Evolutionary conservation across 2,888 invertebrate genomes (phyloP).

Genomic region (Dione juno): DNA sequence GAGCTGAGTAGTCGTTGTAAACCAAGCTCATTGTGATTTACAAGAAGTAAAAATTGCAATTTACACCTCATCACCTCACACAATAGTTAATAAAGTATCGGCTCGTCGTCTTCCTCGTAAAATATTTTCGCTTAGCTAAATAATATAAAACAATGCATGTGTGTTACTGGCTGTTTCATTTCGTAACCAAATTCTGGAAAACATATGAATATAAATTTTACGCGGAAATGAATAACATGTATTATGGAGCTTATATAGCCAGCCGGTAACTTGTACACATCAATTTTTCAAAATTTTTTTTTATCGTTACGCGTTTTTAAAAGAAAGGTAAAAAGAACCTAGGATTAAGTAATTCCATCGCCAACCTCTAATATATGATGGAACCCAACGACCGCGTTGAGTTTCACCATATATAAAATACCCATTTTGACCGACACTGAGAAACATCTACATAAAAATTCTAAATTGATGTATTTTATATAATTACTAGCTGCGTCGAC

Average conservation of each 20-base stretch:
- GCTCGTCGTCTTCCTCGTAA: not conserved
- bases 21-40: not conserved
- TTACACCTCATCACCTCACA: not conserved
- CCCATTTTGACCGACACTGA: no score
- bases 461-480: no score
- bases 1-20: not conserved
- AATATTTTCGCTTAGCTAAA: not conserved
- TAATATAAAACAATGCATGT: not conserved
- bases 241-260: not conserved
- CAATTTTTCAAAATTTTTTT: no score
- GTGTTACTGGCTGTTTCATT: not conserved
- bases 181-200: constrained; percentile 1
- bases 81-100: not conserved
- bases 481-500: no score
- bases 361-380: no score
- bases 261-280: no score
- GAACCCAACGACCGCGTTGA: no score
- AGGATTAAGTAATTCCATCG: no score
- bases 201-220: not conserved
- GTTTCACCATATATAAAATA: no score
- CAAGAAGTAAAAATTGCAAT: not conserved
- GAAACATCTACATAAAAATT: no score
- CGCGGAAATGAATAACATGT: not conserved
- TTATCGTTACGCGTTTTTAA: no score
- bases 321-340: no score